Conservation (phyloP, 2,113 vertebrate species). For the Triplophysa tibetana region DNA sequence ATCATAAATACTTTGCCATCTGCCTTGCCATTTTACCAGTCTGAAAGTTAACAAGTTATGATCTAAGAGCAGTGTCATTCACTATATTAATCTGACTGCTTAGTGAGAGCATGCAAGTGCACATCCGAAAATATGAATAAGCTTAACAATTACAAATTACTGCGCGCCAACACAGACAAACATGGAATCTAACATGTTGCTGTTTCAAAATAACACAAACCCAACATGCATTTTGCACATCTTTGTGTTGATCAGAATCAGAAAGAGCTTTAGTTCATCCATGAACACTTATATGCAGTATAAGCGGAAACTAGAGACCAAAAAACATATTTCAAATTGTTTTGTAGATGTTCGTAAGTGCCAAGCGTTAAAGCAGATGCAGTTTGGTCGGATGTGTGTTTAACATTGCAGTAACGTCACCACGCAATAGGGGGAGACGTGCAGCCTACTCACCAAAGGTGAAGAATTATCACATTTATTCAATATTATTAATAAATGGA, state of each 20-base stretch:
- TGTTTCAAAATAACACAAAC: not conserved
- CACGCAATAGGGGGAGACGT: slow-evolving; percentile 1
- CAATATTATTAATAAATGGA: no score
- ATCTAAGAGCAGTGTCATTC: no score
- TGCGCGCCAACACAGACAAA: not conserved
- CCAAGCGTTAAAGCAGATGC: not conserved
- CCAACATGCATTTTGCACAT: not conserved
- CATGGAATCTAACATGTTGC: not conserved
- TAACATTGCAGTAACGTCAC: not conserved
- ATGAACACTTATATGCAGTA: no score
- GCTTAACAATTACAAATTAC: not conserved
- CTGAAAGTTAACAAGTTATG: no score
- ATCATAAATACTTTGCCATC: not conserved
- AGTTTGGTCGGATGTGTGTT: not conserved
- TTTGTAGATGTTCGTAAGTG: not conserved
- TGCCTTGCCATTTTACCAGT: no score
- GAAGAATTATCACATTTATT: no score
- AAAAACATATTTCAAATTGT: no score
- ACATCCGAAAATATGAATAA: no score
- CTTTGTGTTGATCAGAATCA: not conserved
- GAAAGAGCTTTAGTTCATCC: no score
- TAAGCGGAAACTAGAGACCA: no score
- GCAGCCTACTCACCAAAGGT: not conserved
- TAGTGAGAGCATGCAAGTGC: no score
- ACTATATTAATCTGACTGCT: no score